These are phyloP conservation scores for Gisinianus flammeolus DNA, from an alignment of 2,888 invertebrate species.

Conservation along the genomic window DNA sequence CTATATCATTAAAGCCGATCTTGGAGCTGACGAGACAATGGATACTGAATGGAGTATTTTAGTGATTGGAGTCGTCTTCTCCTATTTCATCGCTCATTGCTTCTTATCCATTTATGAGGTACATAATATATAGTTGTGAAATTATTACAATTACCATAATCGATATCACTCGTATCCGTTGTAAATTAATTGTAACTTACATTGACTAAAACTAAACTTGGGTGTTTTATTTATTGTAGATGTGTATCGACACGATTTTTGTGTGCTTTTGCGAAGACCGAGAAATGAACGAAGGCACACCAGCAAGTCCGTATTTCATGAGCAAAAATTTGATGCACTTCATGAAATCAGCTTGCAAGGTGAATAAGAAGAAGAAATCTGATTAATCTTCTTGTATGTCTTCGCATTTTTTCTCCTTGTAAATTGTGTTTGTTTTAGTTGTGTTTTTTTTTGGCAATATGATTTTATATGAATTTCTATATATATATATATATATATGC, in stretches of 20 bases:
- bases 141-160: not conserved
- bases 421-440: too few species aligned
- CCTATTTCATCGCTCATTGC: conserved; percentile 73
- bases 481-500: too few species aligned
- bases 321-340: conserved; percentile 68
- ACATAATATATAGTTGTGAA: conserved; percentile 56
- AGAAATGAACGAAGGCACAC: conserved; percentile 68
- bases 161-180: not conserved
- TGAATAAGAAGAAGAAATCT: conserved; percentile 1
- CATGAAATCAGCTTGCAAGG: not conserved
- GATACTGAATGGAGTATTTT: conserved; percentile 71
- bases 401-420: too few species aligned
- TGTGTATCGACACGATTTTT: conserved; percentile 73
- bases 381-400: too few species aligned
- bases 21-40: conserved; percentile 64
- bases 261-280: conserved; percentile 74
- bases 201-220: not conserved
- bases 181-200: not conserved
- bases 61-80: conserved; percentile 68
- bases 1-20: conserved; percentile 61
- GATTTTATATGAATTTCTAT: too few species aligned
- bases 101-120: conserved; percentile 78
- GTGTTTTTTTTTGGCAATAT: too few species aligned
- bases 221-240: conserved; percentile 62
- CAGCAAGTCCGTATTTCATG: conserved; percentile 71